A percentile compares a stretch with the other conserved stretches of the same genome.
Conservation (phyloP, 2,797 vertebrate genomes). For the Glyptemys insculpta region DNA sequence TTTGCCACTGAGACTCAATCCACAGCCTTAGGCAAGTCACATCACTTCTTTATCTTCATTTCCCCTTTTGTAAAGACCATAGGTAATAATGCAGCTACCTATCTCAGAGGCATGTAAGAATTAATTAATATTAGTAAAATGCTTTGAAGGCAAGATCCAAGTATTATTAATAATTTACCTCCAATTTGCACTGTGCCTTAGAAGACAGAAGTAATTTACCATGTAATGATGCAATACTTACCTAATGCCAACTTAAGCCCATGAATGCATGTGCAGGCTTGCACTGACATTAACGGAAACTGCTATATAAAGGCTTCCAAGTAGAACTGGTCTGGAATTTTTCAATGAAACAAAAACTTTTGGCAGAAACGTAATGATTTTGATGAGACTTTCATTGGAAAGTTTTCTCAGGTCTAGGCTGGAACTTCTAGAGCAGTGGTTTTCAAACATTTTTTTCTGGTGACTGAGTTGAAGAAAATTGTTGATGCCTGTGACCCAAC, state of each 20-base stretch:
- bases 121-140: slow-evolving; percentile 76
- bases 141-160: slow-evolving; percentile 78
- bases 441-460: too few species aligned
- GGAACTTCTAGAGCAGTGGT: too few species aligned
- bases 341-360: too few species aligned
- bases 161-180: slow-evolving; percentile 78
- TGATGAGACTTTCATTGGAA: too few species aligned
- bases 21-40: slow-evolving; percentile 6
- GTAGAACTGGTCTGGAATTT: too few species aligned
- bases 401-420: too few species aligned
- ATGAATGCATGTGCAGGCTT: slow-evolving; percentile 56
- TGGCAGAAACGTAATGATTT: too few species aligned
- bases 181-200: slow-evolving; percentile 73
- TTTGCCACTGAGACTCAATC: background rate
- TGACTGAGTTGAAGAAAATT: too few species aligned
- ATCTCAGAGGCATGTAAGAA: slow-evolving; percentile 55
- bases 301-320: slow-evolving; percentile 38
- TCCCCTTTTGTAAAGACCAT: slow-evolving; percentile 41
- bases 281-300: slow-evolving; percentile 59
- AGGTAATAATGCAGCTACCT: slow-evolving; percentile 56
- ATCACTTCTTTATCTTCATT: slow-evolving; percentile 30
- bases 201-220: slow-evolving; percentile 77
- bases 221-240: slow-evolving; percentile 68
- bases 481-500: too few species aligned
- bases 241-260: slow-evolving; percentile 68